These are phyloP conservation scores for Drosophila sucinea DNA, from an alignment of 1,140 invertebrate species.

Conservation along the genomic window DNA sequence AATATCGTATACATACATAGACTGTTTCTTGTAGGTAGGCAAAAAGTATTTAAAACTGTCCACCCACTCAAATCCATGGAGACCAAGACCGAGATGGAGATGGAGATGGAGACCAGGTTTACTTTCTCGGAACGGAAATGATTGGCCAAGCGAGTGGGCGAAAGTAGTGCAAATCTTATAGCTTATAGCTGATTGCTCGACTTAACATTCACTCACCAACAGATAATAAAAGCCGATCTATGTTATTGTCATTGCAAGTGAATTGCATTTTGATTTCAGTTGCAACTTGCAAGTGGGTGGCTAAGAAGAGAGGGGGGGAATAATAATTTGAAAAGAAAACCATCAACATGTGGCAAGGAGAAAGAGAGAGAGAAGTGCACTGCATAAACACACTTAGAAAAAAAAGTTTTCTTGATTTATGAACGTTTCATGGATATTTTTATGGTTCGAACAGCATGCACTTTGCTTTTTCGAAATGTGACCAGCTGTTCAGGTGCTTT, in stretches of 20 bases:
- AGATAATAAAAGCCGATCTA: slow-evolving; percentile 14
- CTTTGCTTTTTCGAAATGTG: no score
- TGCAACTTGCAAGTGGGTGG: neutral
- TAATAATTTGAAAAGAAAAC: no score
- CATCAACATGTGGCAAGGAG: neutral
- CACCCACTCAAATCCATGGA: slow-evolving; percentile 1
- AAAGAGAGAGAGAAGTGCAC: neutral
- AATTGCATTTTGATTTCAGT: slow-evolving; percentile 11
- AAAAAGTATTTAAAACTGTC: slow-evolving; percentile 7
- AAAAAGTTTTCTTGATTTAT: no score
- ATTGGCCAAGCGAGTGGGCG: slow-evolving; percentile 12
- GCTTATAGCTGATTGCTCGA: slow-evolving; percentile 6
- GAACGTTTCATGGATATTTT: no score
- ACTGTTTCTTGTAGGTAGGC: slow-evolving; percentile 1
- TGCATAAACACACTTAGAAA: no score
- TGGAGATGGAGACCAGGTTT: neutral
- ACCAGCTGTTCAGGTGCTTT: no score
- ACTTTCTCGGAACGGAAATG: slow-evolving; percentile 20
- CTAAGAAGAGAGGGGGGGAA: neutral
- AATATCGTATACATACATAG: neutral
- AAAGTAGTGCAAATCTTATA: slow-evolving; percentile 16
- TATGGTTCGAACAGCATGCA: no score
- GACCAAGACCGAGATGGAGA: neutral
- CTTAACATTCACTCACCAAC: slow-evolving; percentile 3
- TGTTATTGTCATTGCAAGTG: slow-evolving; percentile 12